phyloP scores from a whole-genome alignment of 2,888 invertebrate genomes.

The Pecten maximus region DNA sequence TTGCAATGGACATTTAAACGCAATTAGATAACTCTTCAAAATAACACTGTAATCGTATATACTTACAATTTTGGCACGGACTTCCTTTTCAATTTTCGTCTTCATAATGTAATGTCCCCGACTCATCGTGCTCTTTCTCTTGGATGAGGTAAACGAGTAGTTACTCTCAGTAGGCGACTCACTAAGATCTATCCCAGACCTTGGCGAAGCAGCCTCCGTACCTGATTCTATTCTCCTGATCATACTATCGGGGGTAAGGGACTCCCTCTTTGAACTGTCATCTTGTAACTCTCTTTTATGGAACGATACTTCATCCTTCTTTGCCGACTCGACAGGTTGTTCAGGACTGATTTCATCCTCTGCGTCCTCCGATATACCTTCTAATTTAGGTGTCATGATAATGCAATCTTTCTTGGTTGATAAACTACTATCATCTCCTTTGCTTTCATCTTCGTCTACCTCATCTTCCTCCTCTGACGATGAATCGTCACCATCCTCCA shows the following conservation, averaged over 20 bases:
- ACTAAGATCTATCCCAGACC: neutral
- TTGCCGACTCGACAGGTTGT: neutral
- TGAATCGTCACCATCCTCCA: slow-evolving; percentile 57
- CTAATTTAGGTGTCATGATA: neutral
- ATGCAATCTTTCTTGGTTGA: slow-evolving; percentile 31
- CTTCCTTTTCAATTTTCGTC: neutral
- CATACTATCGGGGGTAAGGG: neutral
- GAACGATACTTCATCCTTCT: neutral
- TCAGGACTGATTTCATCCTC: neutral
- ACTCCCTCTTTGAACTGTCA: neutral
- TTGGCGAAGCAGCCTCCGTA: neutral
- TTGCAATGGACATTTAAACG: too few relatives aligned
- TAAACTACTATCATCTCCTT: slow-evolving; percentile 37
- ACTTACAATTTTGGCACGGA: slow-evolving; percentile 13
- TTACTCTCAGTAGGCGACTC: neutral
- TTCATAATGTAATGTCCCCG: neutral
- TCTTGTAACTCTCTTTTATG: neutral
- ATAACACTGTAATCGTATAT: too few relatives aligned
- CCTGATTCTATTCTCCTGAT: neutral
- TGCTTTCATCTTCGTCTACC: slow-evolving; percentile 53
- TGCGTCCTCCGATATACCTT: slow-evolving; percentile 38
- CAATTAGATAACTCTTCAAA: too few relatives aligned
- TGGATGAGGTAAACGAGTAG: neutral
- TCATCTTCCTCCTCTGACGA: slow-evolving; percentile 59
- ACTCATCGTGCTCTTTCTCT: slow-evolving; percentile 26